phyloP scores from a whole-genome alignment of 2,888 invertebrate genomes.

The Yponomeuta cagnagella region DNA sequence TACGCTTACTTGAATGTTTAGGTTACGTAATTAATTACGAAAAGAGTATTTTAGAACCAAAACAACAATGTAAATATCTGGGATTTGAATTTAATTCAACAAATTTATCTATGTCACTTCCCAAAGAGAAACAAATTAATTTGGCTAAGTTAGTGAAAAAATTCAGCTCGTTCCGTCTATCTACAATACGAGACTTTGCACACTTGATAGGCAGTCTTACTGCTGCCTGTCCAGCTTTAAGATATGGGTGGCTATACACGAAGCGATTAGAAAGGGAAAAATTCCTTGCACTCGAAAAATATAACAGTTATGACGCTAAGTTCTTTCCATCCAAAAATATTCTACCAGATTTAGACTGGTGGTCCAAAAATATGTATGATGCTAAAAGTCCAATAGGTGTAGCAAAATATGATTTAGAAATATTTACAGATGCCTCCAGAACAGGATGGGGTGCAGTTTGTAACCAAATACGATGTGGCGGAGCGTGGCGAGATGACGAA shows the following conservation, averaged over 20 bases:
- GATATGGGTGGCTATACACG: slow-evolving; percentile 21
- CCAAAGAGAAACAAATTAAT: slow-evolving; percentile 19
- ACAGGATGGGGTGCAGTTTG: slow-evolving; percentile 17
- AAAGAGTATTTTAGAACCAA: slow-evolving; percentile 19
- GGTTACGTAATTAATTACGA: slow-evolving; percentile 23
- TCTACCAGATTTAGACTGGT: slow-evolving; percentile 18
- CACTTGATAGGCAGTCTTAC: slow-evolving; percentile 20
- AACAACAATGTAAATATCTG: slow-evolving; percentile 18
- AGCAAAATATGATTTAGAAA: slow-evolving; percentile 16
- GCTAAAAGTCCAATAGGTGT: slow-evolving; percentile 7
- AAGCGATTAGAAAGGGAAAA: slow-evolving; percentile 18
- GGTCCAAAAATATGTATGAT: slow-evolving; percentile 16
- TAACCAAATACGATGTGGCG: not conserved
- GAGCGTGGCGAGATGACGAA: slow-evolving; percentile 14
- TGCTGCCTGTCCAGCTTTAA: slow-evolving; percentile 20
- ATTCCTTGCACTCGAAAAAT: slow-evolving; percentile 7
- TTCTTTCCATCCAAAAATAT: slow-evolving; percentile 12
- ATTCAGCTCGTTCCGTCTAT: slow-evolving; percentile 6
- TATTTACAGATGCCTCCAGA: slow-evolving; percentile 16
- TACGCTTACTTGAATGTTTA: slow-evolving; percentile 17
- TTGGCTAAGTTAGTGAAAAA: slow-evolving; percentile 16
- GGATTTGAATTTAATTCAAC: slow-evolving; percentile 20
- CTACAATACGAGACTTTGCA: slow-evolving; percentile 19
- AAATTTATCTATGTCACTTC: slow-evolving; percentile 17
- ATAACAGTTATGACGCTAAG: no score